Percentiles rank a stretch among this genome's conserved stretches.
phyloP scores from a whole-genome alignment of 1,140 invertebrate genomes.

The Meteorus sp. region DNA sequence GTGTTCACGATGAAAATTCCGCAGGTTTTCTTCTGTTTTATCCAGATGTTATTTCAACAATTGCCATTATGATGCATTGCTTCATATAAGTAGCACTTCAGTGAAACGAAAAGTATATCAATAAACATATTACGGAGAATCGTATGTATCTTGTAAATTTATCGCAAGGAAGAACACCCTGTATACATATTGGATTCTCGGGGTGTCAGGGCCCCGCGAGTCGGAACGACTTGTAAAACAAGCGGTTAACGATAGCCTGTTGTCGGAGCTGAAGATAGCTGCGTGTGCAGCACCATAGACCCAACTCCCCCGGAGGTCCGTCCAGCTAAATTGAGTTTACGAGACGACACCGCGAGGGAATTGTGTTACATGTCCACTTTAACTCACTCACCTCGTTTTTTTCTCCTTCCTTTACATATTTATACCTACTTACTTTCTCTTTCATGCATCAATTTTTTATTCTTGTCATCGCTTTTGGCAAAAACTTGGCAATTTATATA shows the following conservation, averaged over 20 bases:
- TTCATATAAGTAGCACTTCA: too few relatives aligned
- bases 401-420: too few relatives aligned
- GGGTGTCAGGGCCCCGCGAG: slow-evolving; percentile 37
- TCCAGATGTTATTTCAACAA: too few relatives aligned
- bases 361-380: slow-evolving; percentile 5
- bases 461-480: too few relatives aligned
- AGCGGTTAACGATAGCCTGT: slow-evolving; percentile 56
- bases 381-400: background rate
- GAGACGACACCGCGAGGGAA: slow-evolving; percentile 15
- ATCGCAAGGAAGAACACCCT: slow-evolving; percentile 41
- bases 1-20: too few relatives aligned
- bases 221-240: slow-evolving; percentile 60
- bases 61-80: too few relatives aligned
- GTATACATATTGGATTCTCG: slow-evolving; percentile 35
- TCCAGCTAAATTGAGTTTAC: slow-evolving; percentile 27
- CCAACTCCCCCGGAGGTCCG: slow-evolving; percentile 15
- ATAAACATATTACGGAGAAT: slow-evolving; percentile 21
- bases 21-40: background rate
- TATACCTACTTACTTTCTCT: slow-evolving; percentile 31
- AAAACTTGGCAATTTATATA: too few relatives aligned
- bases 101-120: too few relatives aligned
- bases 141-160: slow-evolving; percentile 28
- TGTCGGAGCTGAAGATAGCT: slow-evolving; percentile 21
- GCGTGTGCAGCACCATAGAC: slow-evolving; percentile 9
- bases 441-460: background rate